These are phyloP conservation scores for Scomber japonicus DNA, from an alignment of 2,113 vertebrate genomes.

Conservation along the genomic window DNA sequence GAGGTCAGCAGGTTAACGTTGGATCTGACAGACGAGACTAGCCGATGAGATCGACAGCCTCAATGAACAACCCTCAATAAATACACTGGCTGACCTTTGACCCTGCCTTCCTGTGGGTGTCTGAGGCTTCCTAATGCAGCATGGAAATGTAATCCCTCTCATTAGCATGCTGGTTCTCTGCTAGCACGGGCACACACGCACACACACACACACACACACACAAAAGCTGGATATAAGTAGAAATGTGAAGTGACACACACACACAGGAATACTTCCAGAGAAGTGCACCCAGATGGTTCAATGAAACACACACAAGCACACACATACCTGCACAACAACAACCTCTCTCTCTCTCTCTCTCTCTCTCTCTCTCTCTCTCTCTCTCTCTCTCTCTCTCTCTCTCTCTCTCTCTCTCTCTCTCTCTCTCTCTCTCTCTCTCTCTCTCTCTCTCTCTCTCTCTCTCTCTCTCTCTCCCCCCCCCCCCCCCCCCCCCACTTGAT, in stretches of 20 bases:
- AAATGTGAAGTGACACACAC: slow-evolving; percentile 1
- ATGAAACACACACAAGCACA: neutral
- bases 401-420: slow-evolving; percentile 21
- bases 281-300: slow-evolving; percentile 9
- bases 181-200: neutral
- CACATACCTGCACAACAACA: neutral
- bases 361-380: slow-evolving; percentile 13
- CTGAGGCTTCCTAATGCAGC: slow-evolving; percentile 5
- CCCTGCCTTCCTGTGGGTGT: neutral
- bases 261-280: slow-evolving; percentile 12
- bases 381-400: slow-evolving; percentile 15
- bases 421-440: slow-evolving; percentile 13
- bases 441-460: slow-evolving; percentile 15
- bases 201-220: neutral
- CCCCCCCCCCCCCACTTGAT: too few species aligned
- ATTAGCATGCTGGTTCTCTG: neutral
- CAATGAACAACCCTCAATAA: slow-evolving; percentile 18
- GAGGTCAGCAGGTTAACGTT: slow-evolving; percentile 45
- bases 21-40: slow-evolving; percentile 6
- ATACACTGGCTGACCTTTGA: slow-evolving; percentile 44
- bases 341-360: slow-evolving; percentile 20
- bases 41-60: slow-evolving; percentile 23
- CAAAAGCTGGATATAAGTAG: neutral
- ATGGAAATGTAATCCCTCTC: slow-evolving; percentile 13
- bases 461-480: slow-evolving; percentile 19